Percentiles rank a stretch among this genome's conserved stretches.
phyloP scores from a whole-genome alignment of 1,140 invertebrate genomes.

The Drosophila pectinifera region DNA sequence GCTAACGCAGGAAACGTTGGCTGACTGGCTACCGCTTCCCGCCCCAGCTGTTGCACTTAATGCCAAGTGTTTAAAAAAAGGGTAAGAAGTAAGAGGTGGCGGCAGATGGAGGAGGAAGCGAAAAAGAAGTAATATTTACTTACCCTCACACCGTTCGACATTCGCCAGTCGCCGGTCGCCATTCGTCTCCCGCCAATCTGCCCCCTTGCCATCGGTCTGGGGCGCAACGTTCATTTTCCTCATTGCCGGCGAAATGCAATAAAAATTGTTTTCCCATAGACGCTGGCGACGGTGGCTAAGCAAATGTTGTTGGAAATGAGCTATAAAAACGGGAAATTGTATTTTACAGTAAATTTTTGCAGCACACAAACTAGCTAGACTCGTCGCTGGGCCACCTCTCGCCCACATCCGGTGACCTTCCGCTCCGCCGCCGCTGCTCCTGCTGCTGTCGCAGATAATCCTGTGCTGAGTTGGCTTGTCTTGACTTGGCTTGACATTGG shows the following conservation, averaged over 20 bases:
- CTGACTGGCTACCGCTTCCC: slow-evolving; percentile 66
- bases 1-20: slow-evolving; percentile 79
- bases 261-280: slow-evolving; percentile 82
- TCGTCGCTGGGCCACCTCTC: slow-evolving; percentile 12
- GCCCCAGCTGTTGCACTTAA: slow-evolving; percentile 76
- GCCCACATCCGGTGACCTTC: slow-evolving; percentile 14
- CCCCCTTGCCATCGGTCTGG: background rate
- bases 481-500: slow-evolving; percentile 81
- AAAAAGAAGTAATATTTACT: slow-evolving; percentile 73
- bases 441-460: slow-evolving; percentile 78
- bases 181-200: slow-evolving; percentile 11
- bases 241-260: slow-evolving; percentile 79
- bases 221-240: slow-evolving; percentile 59
- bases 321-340: slow-evolving; percentile 83
- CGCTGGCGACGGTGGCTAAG: slow-evolving; percentile 55
- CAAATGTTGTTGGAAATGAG: slow-evolving; percentile 82
- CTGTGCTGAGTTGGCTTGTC: slow-evolving; percentile 80
- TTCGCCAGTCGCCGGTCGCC: slow-evolving; percentile 36
- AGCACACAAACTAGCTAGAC: slow-evolving; percentile 75
- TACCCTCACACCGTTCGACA: slow-evolving; percentile 52
- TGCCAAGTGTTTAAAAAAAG: slow-evolving; percentile 77
- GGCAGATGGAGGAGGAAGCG: slow-evolving; percentile 15
- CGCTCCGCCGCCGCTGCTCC: slow-evolving; percentile 50
- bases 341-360: slow-evolving; percentile 80
- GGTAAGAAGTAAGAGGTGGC: slow-evolving; percentile 9